These are phyloP conservation scores for Drosophila lini DNA, from an alignment of 1,140 invertebrate genomes.

Conservation along the genomic window DNA sequence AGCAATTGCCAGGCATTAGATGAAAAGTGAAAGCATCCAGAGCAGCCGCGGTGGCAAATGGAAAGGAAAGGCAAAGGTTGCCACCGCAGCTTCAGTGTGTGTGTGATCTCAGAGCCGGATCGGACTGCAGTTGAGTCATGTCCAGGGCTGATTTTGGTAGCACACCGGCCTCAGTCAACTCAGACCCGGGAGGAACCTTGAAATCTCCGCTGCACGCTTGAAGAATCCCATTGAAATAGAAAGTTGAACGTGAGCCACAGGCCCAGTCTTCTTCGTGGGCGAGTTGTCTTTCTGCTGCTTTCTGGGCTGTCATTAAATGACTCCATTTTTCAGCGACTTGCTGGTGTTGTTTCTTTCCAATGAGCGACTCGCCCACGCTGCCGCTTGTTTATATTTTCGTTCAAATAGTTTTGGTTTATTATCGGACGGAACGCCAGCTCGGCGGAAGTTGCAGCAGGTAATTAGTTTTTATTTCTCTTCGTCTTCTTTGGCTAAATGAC, in stretches of 20 bases:
- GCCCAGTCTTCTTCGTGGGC: conserved; percentile 25
- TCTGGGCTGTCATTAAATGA: conserved; percentile 70
- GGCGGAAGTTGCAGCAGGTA: conserved; percentile 71
- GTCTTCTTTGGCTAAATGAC: conserved; percentile 62
- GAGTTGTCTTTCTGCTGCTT: conserved; percentile 17
- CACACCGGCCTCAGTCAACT: conserved; percentile 1
- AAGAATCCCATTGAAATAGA: conserved; percentile 48
- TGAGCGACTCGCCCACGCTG: conserved; percentile 58
- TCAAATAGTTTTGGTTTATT: conserved; percentile 32
- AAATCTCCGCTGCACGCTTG: conserved; percentile 39
- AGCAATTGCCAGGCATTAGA: conserved; percentile 66
- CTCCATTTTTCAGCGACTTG: conserved; percentile 60
- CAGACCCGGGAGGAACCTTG: conserved; percentile 29
- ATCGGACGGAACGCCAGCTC: conserved; percentile 13
- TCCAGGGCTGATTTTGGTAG: conserved; percentile 36
- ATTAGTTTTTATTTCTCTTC: conserved; percentile 56
- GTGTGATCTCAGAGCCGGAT: conserved; percentile 50
- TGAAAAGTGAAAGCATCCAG: conserved; percentile 74
- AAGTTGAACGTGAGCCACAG: conserved; percentile 27
- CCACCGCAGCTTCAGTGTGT: conserved; percentile 7
- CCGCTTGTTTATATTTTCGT: conserved; percentile 52
- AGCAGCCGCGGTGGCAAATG: conserved; percentile 19
- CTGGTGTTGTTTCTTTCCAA: conserved; percentile 50
- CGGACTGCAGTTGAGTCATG: conserved; percentile 37
- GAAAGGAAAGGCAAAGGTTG: conserved; percentile 63